These are phyloP conservation scores for Erythrolamprus reginae DNA, from an alignment of 2,113 vertebrate genomes.

Conservation along the genomic window DNA sequence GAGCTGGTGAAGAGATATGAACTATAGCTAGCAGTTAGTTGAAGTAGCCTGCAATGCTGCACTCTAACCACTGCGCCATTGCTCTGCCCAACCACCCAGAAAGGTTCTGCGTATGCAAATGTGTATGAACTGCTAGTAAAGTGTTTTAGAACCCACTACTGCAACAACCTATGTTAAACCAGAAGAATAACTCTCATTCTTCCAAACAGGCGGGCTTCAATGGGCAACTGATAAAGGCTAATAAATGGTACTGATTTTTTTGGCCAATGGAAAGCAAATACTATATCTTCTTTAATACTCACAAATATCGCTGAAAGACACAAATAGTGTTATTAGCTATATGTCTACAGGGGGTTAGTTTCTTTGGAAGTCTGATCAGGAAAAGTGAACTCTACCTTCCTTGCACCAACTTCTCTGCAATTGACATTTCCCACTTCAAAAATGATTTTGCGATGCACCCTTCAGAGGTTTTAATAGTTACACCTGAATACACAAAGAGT, in stretches of 20 bases:
- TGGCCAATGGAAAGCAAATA: neutral
- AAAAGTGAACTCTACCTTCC: neutral
- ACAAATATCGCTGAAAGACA: neutral
- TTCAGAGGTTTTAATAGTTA: neutral
- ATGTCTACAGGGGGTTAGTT: no score
- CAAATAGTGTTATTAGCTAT: neutral
- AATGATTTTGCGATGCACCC: neutral
- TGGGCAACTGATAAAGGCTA: neutral
- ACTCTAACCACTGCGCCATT: no score
- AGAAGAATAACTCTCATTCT: neutral
- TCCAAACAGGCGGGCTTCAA: neutral
- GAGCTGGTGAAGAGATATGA: no score
- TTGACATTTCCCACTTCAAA: neutral
- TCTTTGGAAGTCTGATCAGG: neutral
- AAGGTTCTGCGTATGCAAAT: no score
- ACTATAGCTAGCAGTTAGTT: no score
- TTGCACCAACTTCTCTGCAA: neutral
- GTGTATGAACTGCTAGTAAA: no score
- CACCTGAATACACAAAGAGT: neutral
- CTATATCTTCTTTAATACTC: neutral
- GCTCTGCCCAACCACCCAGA: no score
- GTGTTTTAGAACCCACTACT: no score
- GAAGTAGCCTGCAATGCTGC: no score
- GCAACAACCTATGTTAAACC: neutral
- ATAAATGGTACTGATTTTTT: neutral